Evolutionary conservation across 37 sponge, comb jelly and placozoan species (phyloP).

Genomic region (Hormiphora californensis): DNA sequence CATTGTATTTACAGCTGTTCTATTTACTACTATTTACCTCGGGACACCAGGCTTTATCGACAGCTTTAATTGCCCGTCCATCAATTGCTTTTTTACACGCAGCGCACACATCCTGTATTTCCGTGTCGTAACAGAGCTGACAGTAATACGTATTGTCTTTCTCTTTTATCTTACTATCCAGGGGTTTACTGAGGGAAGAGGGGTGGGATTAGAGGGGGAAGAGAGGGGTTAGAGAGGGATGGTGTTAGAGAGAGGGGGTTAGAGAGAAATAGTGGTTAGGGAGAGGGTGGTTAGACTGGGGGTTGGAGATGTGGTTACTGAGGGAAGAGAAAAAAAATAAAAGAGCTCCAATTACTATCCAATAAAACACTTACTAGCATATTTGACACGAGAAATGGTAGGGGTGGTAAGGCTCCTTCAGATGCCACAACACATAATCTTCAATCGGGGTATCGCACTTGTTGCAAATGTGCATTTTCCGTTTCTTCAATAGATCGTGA

Average conservation of each 20-base stretch:
- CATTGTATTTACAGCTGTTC: neutral
- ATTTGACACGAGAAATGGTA: conserved; percentile 34
- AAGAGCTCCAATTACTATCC: neutral
- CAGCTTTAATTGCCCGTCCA: conserved; percentile 26
- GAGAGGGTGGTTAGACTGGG: too few species aligned
- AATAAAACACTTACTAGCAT: conserved; percentile 18
- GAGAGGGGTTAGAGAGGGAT: too few species aligned
- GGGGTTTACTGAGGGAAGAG: conserved; percentile 1
- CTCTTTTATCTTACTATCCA: conserved; percentile 25
- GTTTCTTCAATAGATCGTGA: conserved; percentile 34
- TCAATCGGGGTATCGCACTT: conserved; percentile 24
- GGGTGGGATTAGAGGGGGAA: too few species aligned
- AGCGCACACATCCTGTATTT: conserved; percentile 34
- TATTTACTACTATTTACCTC: too few species aligned
- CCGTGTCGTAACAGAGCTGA: conserved; percentile 41
- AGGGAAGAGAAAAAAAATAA: neutral
- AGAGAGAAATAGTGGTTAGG: too few species aligned
- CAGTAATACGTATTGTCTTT: conserved; percentile 43
- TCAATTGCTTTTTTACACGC: conserved; percentile 43
- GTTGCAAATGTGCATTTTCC: conserved; percentile 31
- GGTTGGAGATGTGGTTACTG: neutral
- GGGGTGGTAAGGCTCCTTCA: conserved; percentile 18
- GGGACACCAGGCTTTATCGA: conserved; percentile 14
- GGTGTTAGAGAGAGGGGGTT: too few species aligned
- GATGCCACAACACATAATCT: conserved; percentile 18